These are phyloP conservation scores for Prietella phreatophila DNA, from an alignment of 2,113 vertebrate species.

Conservation along the genomic window DNA sequence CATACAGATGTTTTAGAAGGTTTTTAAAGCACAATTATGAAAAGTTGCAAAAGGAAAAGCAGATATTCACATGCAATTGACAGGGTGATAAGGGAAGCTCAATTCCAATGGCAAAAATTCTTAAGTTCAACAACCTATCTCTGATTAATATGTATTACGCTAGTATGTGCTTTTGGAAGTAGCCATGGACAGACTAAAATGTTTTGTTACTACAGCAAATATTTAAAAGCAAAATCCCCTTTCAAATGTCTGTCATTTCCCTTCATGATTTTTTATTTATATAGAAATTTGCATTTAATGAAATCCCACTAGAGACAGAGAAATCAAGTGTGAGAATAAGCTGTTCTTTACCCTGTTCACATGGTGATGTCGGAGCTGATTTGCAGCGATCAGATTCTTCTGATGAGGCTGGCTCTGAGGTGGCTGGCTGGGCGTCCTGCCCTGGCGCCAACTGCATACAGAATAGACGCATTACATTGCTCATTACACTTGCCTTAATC, in stretches of 20 bases:
- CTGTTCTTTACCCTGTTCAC: conserved; percentile 83
- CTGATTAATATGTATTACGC: neutral
- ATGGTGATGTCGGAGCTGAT: conserved; percentile 90
- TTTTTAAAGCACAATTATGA: neutral
- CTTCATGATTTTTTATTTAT: neutral
- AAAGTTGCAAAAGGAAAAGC: neutral
- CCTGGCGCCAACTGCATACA: conserved; percentile 84
- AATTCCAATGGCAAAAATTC: neutral
- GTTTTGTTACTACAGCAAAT: neutral
- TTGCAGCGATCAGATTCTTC: conserved; percentile 86
- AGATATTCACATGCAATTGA: neutral
- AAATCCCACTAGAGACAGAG: neutral
- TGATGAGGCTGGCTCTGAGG: conserved; percentile 80
- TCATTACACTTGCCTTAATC: neutral
- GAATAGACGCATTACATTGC: conserved; percentile 28
- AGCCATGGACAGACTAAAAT: neutral
- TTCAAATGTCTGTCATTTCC: neutral
- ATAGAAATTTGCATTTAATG: neutral
- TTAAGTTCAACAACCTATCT: neutral
- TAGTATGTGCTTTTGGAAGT: neutral
- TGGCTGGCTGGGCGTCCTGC: conserved; percentile 83
- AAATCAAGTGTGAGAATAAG: neutral
- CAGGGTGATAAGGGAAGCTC: neutral
- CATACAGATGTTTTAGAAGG: neutral
- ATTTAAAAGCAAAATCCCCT: neutral